phyloP scores from a whole-genome alignment of 2,797 vertebrate genomes.

The Mus minutoides region DNA sequence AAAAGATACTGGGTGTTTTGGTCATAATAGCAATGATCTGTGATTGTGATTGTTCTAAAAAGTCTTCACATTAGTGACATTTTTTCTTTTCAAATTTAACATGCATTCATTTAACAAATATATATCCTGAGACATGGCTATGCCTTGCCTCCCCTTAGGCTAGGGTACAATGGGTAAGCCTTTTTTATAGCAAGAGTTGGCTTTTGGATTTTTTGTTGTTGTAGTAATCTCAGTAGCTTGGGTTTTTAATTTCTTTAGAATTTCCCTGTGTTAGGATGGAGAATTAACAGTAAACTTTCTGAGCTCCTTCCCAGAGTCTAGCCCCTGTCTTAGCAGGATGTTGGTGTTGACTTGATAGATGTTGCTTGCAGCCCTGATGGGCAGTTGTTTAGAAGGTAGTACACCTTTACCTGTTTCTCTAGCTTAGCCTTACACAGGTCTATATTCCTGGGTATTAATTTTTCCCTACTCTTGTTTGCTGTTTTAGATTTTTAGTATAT shows the following conservation, averaged over 20 bases:
- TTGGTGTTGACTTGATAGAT: not conserved
- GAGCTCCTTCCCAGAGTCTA: not conserved
- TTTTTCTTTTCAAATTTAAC: conserved; percentile 10
- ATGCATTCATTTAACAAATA: conserved; percentile 3
- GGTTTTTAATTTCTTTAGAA: not conserved
- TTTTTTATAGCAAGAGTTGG: not conserved
- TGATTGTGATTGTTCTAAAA: conserved; percentile 8
- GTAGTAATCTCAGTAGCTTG: not conserved
- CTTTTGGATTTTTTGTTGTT: conserved; percentile 33
- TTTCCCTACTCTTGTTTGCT: not conserved
- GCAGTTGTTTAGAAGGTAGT: not conserved
- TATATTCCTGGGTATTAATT: not conserved
- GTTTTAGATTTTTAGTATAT: not conserved
- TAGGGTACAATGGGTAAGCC: not conserved
- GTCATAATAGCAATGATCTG: not conserved
- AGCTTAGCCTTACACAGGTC: not conserved
- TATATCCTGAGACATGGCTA: not conserved
- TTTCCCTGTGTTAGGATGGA: not conserved
- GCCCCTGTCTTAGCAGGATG: too few species aligned
- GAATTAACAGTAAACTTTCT: not conserved
- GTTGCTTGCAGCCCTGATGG: not conserved
- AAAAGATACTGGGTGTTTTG: not conserved
- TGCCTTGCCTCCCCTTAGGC: not conserved
- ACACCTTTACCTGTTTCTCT: not conserved
- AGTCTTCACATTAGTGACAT: not conserved